Evolutionary conservation across 2,797 vertebrate genomes (phyloP), one percentile per base, ranked within the genome.

Genomic region (Oreochromis grahami): DNA sequence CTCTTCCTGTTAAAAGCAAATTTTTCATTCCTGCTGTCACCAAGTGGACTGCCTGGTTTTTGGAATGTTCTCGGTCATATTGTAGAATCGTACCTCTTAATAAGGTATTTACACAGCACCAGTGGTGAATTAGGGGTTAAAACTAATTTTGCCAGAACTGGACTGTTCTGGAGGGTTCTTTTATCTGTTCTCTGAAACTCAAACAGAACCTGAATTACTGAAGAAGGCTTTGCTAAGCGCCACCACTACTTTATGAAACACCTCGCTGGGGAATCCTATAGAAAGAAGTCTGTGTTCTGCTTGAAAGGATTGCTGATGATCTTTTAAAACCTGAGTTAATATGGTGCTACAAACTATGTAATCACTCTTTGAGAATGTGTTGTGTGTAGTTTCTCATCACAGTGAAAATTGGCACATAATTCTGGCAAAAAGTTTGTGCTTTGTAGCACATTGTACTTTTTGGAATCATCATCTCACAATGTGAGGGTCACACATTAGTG

Each of bases 261-360:
- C 21, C 41, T 45, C 51, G 82, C 43, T 80, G 50, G 19, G 65
- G 58, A 83, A 80, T 81, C 34, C 58, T 19, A 50, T 80, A 17
- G 60, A 56, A 56, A 29, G 13, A 70, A 26, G 70, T 76, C 74
- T 82, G 13, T 51, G 76, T 53, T 82, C 8, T 21, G 43, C 38
- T 84, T 78, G 45, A 81, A 63, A 78, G 52, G 29, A 53, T 36
- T 84, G 86, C 89, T 87, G 83, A 87, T 76, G 80, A 88, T 76
- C 9, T 80, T 82, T 12, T 84, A 72, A 84, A 92, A 90, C 91
- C 93, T 93, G 93, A 94, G 93, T 89, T 89, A 83, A 86, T 84
- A 77, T 36, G 53, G 79, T 55, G 79, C 81, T 88, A 86, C 84
- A 84, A 90, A 87, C 77, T 12, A 2, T 81, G 65, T 52, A 19